Evolutionary conservation across 2,113 vertebrate genomes (phyloP).

Genomic region (Plecotus auritus): DNA sequence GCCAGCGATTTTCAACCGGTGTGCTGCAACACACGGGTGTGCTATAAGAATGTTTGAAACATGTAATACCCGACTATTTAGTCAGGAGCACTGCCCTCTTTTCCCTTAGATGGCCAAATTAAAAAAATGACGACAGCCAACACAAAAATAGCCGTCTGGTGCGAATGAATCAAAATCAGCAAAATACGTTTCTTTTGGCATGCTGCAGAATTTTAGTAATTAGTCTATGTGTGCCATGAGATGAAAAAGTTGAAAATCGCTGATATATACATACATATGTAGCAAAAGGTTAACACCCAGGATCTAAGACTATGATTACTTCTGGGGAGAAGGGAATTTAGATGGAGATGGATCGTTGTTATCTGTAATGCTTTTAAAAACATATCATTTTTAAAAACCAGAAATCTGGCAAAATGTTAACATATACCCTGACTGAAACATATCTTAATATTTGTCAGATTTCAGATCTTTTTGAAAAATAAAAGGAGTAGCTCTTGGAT

Average conservation of each 20-base stretch:
- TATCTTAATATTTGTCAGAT: background rate
- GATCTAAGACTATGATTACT: background rate
- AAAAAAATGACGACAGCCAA: background rate
- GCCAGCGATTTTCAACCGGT: background rate
- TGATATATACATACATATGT: accelerated
- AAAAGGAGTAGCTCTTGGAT: background rate
- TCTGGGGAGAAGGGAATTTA: background rate
- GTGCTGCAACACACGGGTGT: background rate
- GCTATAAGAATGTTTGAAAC: background rate
- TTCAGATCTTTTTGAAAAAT: background rate
- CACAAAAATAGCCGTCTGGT: background rate
- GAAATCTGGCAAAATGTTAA: background rate
- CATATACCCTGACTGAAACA: background rate
- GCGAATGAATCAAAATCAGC: background rate
- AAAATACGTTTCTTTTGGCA: background rate
- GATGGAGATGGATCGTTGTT: background rate
- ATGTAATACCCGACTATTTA: background rate
- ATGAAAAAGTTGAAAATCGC: background rate
- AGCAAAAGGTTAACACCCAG: background rate
- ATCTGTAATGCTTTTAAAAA: background rate
- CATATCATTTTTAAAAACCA: background rate
- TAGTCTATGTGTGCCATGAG: background rate
- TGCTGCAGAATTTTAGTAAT: background rate
- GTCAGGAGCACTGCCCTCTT: too few species aligned
- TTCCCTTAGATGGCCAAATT: too few species aligned